These are phyloP conservation scores for Mechanitis messenoides DNA, from an alignment of 2,888 invertebrate species.

Conservation along the genomic window DNA sequence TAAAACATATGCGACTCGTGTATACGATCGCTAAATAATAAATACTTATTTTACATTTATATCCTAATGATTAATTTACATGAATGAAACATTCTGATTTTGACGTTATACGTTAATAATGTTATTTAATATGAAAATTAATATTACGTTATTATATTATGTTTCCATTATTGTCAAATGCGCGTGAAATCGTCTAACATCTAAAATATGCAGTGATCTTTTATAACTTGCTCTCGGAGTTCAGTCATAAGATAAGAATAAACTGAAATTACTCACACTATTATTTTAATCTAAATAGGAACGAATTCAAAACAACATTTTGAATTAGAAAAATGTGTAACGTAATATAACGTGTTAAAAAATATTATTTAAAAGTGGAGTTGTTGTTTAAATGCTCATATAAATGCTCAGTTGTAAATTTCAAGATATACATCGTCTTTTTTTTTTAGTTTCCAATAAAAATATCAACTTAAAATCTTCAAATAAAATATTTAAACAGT, in stretches of 20 bases:
- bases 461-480: too few relatives aligned
- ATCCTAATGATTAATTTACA: neutral
- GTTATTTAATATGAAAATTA: too few relatives aligned
- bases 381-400: too few relatives aligned
- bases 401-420: too few relatives aligned
- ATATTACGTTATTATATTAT: too few relatives aligned
- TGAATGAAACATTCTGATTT: neutral
- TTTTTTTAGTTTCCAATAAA: too few relatives aligned
- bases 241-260: slow-evolving; percentile 17
- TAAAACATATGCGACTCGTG: slow-evolving; percentile 8
- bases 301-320: neutral
- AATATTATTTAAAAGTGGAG: too few relatives aligned
- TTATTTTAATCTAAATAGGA: slow-evolving; percentile 10
- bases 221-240: slow-evolving; percentile 5
- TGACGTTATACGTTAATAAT: too few relatives aligned
- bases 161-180: neutral
- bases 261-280: slow-evolving; percentile 17
- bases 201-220: slow-evolving; percentile 9
- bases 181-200: slow-evolving; percentile 18
- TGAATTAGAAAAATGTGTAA: too few relatives aligned
- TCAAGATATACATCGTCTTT: too few relatives aligned
- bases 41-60: neutral
- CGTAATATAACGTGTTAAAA: too few relatives aligned
- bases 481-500: neutral
- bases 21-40: neutral